Conservation (phyloP, 2,888 invertebrate genomes). For the Nymphalis urticae region DNA sequence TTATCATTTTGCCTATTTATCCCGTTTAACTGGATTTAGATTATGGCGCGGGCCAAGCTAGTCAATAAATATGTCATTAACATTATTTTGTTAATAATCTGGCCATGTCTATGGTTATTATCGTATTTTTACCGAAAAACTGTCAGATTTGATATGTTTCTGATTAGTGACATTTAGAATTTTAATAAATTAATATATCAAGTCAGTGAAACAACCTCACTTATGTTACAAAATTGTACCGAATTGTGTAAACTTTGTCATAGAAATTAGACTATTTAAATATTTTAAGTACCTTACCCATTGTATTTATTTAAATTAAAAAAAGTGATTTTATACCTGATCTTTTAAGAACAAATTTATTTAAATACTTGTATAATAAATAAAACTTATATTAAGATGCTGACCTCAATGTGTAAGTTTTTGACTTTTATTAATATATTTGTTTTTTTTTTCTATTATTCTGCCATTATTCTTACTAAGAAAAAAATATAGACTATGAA, state of each 20-base stretch:
- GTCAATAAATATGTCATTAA: no score
- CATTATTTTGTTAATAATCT: no score
- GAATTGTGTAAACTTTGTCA: constrained; percentile 2
- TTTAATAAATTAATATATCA: constrained; percentile 2
- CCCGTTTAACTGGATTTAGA: no score
- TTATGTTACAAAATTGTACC: constrained; percentile 2
- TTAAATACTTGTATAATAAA: not conserved
- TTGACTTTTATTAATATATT: not conserved
- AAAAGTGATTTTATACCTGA: not conserved
- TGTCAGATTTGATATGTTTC: not conserved
- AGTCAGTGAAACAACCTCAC: not conserved
- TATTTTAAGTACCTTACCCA: not conserved
- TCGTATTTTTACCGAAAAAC: not conserved
- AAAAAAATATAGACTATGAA: no score
- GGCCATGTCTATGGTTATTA: not conserved
- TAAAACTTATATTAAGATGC: not conserved
- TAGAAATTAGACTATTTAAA: not conserved
- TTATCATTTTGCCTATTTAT: no score
- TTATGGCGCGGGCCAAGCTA: no score
- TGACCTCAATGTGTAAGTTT: constrained; percentile 15
- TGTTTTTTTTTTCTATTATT: not conserved
- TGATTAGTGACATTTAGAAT: constrained; percentile 1
- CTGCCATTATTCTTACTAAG: no score
- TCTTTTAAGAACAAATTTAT: not conserved
- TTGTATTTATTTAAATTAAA: not conserved